Conservation (phyloP, 2,888 invertebrate species). For the Metallyticus violacea region DNA sequence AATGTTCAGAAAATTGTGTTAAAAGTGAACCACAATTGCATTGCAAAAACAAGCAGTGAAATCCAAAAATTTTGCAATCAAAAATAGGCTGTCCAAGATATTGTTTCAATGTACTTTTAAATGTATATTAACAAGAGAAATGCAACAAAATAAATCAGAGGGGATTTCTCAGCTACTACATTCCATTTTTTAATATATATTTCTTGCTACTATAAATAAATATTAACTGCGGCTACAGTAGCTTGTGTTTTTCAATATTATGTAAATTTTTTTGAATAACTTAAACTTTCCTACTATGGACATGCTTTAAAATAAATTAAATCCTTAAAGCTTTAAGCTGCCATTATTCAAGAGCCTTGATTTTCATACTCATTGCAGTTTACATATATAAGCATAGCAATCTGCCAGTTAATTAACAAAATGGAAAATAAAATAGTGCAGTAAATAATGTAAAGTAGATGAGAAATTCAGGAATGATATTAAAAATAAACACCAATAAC, state of each 20-base stretch:
- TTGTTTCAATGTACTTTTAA: not conserved
- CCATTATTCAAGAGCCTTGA: not conserved
- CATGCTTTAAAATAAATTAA: not conserved
- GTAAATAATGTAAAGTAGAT: not conserved
- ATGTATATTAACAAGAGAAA: not conserved
- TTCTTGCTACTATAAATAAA: too few relatives aligned
- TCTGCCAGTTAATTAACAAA: not conserved
- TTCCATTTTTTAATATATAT: not conserved
- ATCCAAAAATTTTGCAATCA: not conserved
- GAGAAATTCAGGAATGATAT: not conserved
- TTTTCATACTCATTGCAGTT: not conserved
- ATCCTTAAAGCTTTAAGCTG: not conserved
- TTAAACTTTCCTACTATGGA: not conserved
- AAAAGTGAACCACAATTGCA: not conserved
- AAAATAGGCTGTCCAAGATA: not conserved
- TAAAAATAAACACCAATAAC: not conserved
- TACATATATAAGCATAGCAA: not conserved
- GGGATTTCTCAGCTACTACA: not conserved
- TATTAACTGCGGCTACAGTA: not conserved
- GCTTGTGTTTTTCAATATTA: not conserved
- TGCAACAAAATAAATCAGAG: not conserved
- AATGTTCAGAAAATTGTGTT: not conserved
- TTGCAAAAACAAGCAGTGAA: not conserved
- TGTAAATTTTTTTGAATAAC: not conserved
- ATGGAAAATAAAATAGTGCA: not conserved